These are phyloP conservation scores for Rhinichthys osculus DNA, from an alignment of 2,797 vertebrate species.

Conservation along the genomic window DNA sequence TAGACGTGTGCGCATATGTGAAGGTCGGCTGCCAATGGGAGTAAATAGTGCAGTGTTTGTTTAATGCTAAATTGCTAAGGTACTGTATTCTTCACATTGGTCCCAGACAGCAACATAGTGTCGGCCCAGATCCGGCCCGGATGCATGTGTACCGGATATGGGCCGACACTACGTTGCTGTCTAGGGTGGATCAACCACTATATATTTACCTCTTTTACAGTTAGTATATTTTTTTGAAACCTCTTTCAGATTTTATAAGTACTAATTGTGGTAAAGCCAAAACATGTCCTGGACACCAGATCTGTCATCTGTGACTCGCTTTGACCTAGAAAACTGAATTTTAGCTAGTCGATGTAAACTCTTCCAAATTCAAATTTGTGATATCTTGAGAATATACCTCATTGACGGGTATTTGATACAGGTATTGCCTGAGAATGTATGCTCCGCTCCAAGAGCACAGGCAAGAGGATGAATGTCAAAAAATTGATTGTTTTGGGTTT, in stretches of 20 bases:
- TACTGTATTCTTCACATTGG: not conserved
- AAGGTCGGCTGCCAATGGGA: not conserved
- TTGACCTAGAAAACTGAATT: not conserved
- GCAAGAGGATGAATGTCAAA: constrained; percentile 77
- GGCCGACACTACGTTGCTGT: no score
- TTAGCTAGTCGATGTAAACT: not conserved
- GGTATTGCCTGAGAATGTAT: constrained; percentile 17
- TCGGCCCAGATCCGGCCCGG: no score
- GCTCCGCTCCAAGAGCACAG: not conserved
- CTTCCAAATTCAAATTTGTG: constrained; percentile 7
- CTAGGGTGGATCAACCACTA: not conserved
- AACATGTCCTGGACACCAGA: not conserved
- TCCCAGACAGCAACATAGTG: no score
- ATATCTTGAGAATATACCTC: constrained; percentile 4
- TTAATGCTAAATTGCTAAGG: not conserved
- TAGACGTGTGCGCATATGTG: not conserved
- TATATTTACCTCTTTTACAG: not conserved
- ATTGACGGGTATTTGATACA: constrained; percentile 1
- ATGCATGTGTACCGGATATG: no score
- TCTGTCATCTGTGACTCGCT: not conserved
- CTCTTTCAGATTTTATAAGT: not conserved
- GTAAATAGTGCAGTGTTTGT: constrained; percentile 8
- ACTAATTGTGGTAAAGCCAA: not conserved
- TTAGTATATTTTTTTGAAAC: not conserved
- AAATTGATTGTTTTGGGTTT: constrained; percentile 65